These are phyloP conservation scores for Digitonthophagus gazella DNA, from an alignment of 2,888 invertebrate species.

Conservation along the genomic window DNA sequence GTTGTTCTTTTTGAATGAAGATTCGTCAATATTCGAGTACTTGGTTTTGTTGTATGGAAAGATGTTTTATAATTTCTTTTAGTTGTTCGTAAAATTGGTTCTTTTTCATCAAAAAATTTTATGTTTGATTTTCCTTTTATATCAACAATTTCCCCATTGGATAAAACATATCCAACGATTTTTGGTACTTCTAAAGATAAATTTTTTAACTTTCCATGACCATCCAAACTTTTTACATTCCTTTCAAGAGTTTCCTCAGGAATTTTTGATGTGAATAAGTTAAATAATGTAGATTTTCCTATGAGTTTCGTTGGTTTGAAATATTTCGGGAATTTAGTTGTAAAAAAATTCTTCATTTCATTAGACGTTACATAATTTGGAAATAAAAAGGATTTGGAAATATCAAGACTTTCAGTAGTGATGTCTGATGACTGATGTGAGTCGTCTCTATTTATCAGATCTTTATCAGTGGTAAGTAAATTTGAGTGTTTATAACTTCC, in stretches of 20 bases:
- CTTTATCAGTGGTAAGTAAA: no score
- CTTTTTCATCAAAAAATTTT: background rate
- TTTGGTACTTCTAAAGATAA: conserved; percentile 2
- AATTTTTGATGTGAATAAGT: background rate
- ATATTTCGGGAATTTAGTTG: background rate
- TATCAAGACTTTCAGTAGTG: no score
- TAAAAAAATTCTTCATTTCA: background rate
- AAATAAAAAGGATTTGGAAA: background rate
- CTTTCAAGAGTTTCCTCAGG: background rate
- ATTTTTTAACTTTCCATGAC: background rate
- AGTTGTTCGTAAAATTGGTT: background rate
- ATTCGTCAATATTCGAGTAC: background rate
- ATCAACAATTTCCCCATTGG: conserved; percentile 1
- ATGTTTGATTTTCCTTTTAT: background rate
- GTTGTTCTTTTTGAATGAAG: background rate
- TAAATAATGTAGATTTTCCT: background rate
- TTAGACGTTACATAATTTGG: background rate
- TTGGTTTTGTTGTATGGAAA: background rate
- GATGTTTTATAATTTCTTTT: background rate
- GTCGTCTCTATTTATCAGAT: no score
- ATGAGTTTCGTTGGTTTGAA: background rate
- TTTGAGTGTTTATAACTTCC: no score
- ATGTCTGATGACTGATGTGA: no score
- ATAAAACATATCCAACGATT: conserved; percentile 6
- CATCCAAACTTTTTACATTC: background rate